These are phyloP conservation scores for Aleiodes leptofemur DNA, from an alignment of 2,888 invertebrate genomes.

Conservation along the genomic window DNA sequence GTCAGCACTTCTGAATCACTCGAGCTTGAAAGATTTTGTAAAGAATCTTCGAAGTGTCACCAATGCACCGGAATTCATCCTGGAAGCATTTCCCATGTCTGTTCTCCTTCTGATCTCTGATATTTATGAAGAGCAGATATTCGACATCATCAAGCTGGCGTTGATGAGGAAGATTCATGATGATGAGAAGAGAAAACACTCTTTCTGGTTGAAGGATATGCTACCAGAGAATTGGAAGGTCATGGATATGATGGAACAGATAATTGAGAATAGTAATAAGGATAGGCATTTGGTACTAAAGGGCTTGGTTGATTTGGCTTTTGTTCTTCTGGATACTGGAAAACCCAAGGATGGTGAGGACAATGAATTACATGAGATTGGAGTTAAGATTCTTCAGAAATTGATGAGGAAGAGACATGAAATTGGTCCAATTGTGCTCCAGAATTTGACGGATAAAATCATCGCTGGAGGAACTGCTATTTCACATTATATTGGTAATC, in stretches of 20 bases:
- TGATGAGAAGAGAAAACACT: constrained; percentile 74
- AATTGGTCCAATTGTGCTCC: constrained; percentile 77
- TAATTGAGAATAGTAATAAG: constrained; percentile 76
- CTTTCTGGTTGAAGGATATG: constrained; percentile 79
- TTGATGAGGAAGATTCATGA: constrained; percentile 73
- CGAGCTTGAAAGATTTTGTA: constrained; percentile 76
- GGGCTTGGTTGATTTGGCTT: constrained; percentile 77
- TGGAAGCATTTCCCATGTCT: constrained; percentile 81
- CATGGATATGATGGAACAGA: constrained; percentile 73
- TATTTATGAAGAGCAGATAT: constrained; percentile 76
- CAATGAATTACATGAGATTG: constrained; percentile 76
- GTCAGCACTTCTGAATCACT: constrained; percentile 73
- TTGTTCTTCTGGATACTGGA: constrained; percentile 72
- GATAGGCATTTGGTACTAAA: constrained; percentile 77
- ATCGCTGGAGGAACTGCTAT: constrained; percentile 76
- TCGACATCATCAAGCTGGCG: constrained; percentile 70
- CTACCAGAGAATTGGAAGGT: constrained; percentile 70
- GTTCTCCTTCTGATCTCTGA: constrained; percentile 78
- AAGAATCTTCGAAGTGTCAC: constrained; percentile 76
- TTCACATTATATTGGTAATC: constrained; percentile 78
- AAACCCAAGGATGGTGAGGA: constrained; percentile 73
- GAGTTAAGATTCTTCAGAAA: constrained; percentile 78
- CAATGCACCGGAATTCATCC: constrained; percentile 78
- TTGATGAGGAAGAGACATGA: constrained; percentile 79
- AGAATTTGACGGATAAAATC: constrained; percentile 78